phyloP scores from a whole-genome alignment of 2,888 invertebrate genomes.

The Polydesmus complanatus region DNA sequence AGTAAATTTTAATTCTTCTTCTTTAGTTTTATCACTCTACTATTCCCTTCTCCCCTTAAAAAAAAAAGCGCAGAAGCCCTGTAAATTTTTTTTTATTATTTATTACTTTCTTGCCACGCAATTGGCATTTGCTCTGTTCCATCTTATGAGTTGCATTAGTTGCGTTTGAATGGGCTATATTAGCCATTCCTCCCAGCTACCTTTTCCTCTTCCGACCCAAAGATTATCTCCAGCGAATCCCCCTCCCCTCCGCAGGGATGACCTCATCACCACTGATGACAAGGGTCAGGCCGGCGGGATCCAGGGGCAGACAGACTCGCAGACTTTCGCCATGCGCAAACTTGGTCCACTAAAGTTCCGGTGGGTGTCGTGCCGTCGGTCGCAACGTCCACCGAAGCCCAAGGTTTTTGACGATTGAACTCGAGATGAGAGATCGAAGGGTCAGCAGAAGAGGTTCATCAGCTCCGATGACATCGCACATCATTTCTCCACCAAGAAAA shows the following conservation, averaged over 20 bases:
- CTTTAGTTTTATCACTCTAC: neutral
- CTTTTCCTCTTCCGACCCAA: constrained; percentile 10
- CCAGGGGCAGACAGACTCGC: constrained; percentile 9
- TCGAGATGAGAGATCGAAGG: neutral
- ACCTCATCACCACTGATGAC: neutral
- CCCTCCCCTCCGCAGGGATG: constrained; percentile 14
- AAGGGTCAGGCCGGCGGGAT: constrained; percentile 3
- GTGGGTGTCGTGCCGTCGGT: constrained; percentile 11
- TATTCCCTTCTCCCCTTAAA: neutral
- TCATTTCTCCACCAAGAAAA: too few species aligned
- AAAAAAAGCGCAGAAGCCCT: neutral
- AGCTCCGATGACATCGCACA: too few species aligned
- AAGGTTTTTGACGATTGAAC: constrained; percentile 5
- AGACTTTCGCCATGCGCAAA: constrained; percentile 11
- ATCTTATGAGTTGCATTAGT: constrained; percentile 6
- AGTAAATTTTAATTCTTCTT: constrained; percentile 2
- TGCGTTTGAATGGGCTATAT: constrained; percentile 10
- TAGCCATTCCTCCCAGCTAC: constrained; percentile 11
- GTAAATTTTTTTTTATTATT: neutral
- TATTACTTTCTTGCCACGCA: constrained; percentile 3
- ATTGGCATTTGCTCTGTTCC: constrained; percentile 2
- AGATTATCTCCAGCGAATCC: constrained; percentile 10
- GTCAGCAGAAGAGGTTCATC: neutral
- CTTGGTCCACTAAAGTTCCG: constrained; percentile 12
- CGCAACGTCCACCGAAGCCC: constrained; percentile 8